phyloP scores from a whole-genome alignment of 2,888 invertebrate genomes.

The Biston betularia region DNA sequence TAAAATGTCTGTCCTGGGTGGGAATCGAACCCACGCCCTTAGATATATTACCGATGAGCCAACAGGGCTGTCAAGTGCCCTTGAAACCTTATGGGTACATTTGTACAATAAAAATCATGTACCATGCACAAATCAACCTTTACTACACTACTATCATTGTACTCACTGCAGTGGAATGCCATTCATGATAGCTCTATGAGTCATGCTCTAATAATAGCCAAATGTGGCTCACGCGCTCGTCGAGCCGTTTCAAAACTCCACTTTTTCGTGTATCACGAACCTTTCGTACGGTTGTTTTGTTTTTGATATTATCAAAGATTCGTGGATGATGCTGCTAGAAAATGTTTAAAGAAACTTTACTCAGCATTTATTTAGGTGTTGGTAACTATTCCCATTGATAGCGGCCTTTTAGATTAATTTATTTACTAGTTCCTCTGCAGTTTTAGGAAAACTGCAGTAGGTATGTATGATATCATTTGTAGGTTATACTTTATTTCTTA shows the following conservation, averaged over 20 bases:
- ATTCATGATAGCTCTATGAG: conserved; percentile 36
- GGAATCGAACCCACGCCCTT: too few relatives aligned
- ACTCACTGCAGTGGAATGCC: conserved; percentile 34
- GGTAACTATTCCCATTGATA: too few relatives aligned
- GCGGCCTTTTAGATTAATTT: too few relatives aligned
- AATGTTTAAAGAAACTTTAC: not conserved
- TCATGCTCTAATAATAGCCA: conserved; percentile 34
- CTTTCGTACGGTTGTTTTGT: not conserved
- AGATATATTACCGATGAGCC: too few relatives aligned
- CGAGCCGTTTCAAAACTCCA: conserved; percentile 3
- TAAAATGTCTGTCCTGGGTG: too few relatives aligned
- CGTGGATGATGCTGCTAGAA: not conserved
- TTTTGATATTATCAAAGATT: not conserved
- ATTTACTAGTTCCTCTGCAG: too few relatives aligned
- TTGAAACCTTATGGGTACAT: not conserved
- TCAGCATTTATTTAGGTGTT: not conserved
- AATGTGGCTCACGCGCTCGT: conserved; percentile 9
- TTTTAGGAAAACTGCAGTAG: too few relatives aligned
- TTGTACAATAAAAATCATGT: conserved; percentile 12
- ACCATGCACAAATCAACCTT: not conserved
- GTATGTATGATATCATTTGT: too few relatives aligned
- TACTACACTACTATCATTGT: conserved; percentile 23
- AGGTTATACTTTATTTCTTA: too few relatives aligned
- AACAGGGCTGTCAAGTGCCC: too few relatives aligned
- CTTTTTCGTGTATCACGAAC: not conserved